Evolutionary conservation across 2,797 vertebrate species (phyloP).

Genomic region (Buphagus erythrorhynchus): DNA sequence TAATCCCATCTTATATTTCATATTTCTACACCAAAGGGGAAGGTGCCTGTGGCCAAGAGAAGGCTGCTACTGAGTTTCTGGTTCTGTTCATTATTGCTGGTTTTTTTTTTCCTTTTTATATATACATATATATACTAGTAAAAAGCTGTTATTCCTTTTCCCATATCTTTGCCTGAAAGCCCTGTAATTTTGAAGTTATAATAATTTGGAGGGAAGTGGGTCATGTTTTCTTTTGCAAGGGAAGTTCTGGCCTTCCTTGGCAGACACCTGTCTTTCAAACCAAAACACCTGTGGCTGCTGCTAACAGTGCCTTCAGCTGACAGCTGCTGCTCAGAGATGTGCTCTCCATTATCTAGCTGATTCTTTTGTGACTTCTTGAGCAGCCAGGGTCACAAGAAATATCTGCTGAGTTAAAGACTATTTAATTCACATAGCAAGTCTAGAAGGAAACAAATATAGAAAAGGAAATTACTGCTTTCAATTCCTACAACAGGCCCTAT

Average conservation of each 20-base stretch:
- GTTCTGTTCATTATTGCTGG: not conserved
- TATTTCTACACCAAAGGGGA: not conserved
- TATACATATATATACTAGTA: rapidly evolving
- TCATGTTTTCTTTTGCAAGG: not conserved
- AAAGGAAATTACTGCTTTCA: not conserved
- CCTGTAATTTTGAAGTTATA: rapidly evolving
- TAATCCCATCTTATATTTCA: not conserved
- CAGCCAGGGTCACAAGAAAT: not conserved
- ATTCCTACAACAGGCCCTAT: not conserved
- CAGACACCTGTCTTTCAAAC: not conserved
- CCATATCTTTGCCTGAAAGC: not conserved
- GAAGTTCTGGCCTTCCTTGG: not conserved
- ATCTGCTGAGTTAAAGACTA: not conserved
- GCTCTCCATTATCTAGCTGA: not conserved
- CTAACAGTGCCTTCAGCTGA: not conserved
- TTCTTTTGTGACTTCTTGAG: not conserved
- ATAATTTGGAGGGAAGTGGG: not conserved
- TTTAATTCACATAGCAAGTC: not conserved
- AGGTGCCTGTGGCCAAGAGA: rapidly evolving
- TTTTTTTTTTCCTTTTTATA: not conserved
- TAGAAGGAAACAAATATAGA: not conserved
- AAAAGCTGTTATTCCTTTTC: not conserved
- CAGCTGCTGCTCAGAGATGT: not conserved
- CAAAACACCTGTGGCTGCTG: not conserved
- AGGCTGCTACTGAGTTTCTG: no score